Conservation (phyloP, 1,140 invertebrate genomes). For the Bathynomus jamesi region DNA sequence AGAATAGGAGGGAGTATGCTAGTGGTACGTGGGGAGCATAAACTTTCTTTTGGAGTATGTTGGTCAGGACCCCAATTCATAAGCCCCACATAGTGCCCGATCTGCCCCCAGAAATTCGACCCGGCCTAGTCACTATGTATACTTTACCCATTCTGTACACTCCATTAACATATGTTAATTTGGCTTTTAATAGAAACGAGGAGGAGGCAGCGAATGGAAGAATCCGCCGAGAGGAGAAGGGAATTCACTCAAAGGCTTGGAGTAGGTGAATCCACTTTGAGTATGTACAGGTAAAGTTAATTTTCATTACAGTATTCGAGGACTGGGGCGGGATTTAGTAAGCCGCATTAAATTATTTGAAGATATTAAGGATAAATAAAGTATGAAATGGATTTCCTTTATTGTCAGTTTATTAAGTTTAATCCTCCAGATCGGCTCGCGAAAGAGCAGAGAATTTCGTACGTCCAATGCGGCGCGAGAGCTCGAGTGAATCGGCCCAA, state of each 20-base stretch:
- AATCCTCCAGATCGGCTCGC: constrained; percentile 47
- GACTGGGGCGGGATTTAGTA: not conserved
- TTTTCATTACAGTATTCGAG: not conserved
- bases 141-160: too few relatives aligned
- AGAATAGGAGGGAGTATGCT: too few relatives aligned
- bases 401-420: constrained; percentile 1
- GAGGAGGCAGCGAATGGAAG: constrained; percentile 67
- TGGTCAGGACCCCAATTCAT: too few relatives aligned
- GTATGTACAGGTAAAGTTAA: constrained; percentile 30
- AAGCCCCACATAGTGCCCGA: too few relatives aligned
- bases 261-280: constrained; percentile 38
- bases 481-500: constrained; percentile 10
- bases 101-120: too few relatives aligned
- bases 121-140: too few relatives aligned
- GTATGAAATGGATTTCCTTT: not conserved
- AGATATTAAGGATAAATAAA: not conserved
- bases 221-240: constrained; percentile 60
- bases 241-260: constrained; percentile 60
- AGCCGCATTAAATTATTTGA: not conserved
- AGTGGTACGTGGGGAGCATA: too few relatives aligned
- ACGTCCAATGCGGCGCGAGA: constrained; percentile 22
- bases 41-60: too few relatives aligned
- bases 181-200: constrained; percentile 50
- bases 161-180: too few relatives aligned
- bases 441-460: constrained; percentile 46